A percentile compares a stretch with the other conserved stretches of the same genome.
Conservation (phyloP, 2,113 vertebrate genomes). For the Pangasianodon hypophthalmus region DNA sequence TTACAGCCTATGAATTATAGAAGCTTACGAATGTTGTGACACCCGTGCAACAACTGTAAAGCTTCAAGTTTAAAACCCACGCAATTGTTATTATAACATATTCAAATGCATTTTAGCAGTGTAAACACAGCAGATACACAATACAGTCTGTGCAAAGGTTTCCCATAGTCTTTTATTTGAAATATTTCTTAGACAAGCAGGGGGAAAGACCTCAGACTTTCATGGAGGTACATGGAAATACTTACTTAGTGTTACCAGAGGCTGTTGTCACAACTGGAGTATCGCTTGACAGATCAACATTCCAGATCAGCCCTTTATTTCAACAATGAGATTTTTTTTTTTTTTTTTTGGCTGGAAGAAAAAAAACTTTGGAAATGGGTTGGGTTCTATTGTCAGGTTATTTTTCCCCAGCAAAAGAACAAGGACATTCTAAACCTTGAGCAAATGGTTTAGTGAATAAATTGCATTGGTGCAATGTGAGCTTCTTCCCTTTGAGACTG, state of each 20-base stretch:
- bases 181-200: slow-evolving; percentile 6
- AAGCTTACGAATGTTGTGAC: not conserved
- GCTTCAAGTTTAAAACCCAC: not conserved
- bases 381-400: slow-evolving; percentile 30
- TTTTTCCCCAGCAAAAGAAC: slow-evolving; percentile 33
- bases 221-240: slow-evolving; percentile 36
- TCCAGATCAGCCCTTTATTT: slow-evolving; percentile 48
- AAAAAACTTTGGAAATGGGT: slow-evolving; percentile 36
- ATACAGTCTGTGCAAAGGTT: not conserved
- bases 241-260: slow-evolving; percentile 33
- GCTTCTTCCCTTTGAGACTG: slow-evolving; percentile 20
- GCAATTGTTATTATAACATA: not conserved
- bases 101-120: not conserved
- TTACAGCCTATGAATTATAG: not conserved
- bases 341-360: not conserved
- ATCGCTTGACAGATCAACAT: slow-evolving; percentile 49
- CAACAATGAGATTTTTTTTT: slow-evolving; percentile 30
- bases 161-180: not conserved
- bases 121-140: not conserved
- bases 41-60: not conserved
- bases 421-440: slow-evolving; percentile 24
- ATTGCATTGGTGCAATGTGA: slow-evolving; percentile 36
- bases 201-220: slow-evolving; percentile 12
- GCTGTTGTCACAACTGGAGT: slow-evolving; percentile 47
- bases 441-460: not conserved